A percentile compares a stretch with the other conserved stretches of the same genome.
phyloP scores from a whole-genome alignment of 2,888 invertebrate genomes.

The Andrena camellia region DNA sequence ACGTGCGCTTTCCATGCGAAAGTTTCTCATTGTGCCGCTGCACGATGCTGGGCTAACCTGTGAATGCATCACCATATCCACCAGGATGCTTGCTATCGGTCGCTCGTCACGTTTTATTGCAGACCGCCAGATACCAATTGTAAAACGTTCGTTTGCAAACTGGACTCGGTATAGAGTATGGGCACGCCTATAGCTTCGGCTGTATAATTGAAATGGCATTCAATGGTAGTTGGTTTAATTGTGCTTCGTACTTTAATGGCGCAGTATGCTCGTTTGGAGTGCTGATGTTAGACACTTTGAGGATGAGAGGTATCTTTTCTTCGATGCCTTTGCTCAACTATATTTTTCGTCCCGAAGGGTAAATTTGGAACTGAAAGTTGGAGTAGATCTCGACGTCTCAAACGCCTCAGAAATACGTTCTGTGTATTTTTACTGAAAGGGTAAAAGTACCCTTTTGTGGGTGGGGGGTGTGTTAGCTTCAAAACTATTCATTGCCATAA shows the following conservation, averaged over 20 bases:
- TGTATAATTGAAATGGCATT: background rate
- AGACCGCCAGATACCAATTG: conserved; percentile 47
- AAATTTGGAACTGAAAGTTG: no score
- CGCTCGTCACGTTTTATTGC: conserved; percentile 61
- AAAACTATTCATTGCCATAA: no score
- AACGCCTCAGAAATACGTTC: no score
- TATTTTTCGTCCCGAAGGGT: no score
- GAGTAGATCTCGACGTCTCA: no score
- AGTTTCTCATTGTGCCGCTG: conserved; percentile 44
- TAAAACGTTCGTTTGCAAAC: conserved; percentile 65
- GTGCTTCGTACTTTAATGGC: background rate
- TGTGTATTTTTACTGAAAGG: no score
- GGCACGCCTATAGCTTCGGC: conserved; percentile 35
- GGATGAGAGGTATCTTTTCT: no score
- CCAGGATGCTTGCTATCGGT: conserved; percentile 46
- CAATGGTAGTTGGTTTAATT: conserved; percentile 13
- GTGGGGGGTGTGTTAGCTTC: no score
- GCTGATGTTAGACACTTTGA: no score
- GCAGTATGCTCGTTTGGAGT: no score
- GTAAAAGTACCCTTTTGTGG: no score
- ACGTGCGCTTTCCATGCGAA: conserved; percentile 37
- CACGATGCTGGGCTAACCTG: conserved; percentile 27
- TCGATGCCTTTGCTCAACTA: no score
- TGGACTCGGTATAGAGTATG: conserved; percentile 57
- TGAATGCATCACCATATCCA: conserved; percentile 50